Percentiles rank a stretch among this genome's conserved stretches.
These are phyloP conservation scores for Asobara japonica DNA, from an alignment of 1,140 invertebrate genomes.

Conservation along the genomic window DNA sequence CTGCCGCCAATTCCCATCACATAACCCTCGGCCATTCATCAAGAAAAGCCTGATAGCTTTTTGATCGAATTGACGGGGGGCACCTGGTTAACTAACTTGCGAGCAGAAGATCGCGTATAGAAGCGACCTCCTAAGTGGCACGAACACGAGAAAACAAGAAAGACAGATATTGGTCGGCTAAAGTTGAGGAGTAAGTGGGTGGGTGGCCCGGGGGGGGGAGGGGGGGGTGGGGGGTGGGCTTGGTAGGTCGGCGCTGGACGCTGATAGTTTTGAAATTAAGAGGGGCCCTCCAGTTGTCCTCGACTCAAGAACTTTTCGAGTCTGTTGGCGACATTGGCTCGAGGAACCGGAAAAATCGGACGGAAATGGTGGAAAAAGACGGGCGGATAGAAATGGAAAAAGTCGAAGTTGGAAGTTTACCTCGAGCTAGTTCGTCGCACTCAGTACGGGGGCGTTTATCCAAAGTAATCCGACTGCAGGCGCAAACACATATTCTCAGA, in stretches of 20 bases:
- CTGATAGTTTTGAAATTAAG: conserved; percentile 30
- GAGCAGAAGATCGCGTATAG: conserved; percentile 20
- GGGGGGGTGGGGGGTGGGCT: too few species aligned
- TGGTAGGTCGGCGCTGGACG: background rate
- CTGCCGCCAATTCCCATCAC: background rate
- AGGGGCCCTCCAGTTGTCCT: conserved; percentile 13
- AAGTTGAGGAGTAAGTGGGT: background rate
- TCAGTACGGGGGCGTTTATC: conserved; percentile 4
- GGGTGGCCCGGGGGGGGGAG: background rate
- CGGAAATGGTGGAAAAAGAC: background rate
- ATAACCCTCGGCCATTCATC: conserved; percentile 36
- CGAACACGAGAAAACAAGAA: background rate
- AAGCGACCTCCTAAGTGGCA: background rate
- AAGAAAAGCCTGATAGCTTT: conserved; percentile 40
- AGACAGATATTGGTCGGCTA: conserved; percentile 3
- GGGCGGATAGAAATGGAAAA: background rate
- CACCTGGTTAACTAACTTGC: conserved; percentile 34
- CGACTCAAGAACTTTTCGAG: conserved; percentile 8
- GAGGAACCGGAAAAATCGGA: background rate
- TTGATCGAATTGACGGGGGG: conserved; percentile 38
- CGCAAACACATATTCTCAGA: conserved; percentile 9
- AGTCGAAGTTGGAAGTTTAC: conserved; percentile 10
- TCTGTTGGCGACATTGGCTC: background rate
- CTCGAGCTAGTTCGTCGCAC: conserved; percentile 8
- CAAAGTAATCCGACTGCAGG: conserved; percentile 31